Conservation (phyloP, 2,113 vertebrate species). For the Rhineura floridana region DNA sequence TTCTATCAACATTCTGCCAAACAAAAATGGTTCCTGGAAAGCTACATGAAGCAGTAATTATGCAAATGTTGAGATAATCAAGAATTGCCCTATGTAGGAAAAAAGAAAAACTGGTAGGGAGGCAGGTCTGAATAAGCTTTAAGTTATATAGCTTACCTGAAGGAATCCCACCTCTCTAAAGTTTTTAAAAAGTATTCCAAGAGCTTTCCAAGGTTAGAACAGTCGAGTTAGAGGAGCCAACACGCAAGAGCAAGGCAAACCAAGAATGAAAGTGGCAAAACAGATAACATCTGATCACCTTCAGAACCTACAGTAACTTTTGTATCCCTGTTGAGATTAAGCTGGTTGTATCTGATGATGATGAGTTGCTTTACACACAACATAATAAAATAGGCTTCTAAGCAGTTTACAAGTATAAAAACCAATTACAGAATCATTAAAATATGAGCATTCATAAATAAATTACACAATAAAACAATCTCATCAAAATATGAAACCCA, state of each 20-base stretch:
- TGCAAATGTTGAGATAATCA: background rate
- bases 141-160: background rate
- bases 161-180: background rate
- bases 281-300: slow-evolving; percentile 7
- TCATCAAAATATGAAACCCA: no score
- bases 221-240: slow-evolving; percentile 25
- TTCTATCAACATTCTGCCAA: background rate
- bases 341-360: background rate
- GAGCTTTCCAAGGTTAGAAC: background rate
- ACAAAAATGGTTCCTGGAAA: background rate
- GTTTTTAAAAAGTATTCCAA: slow-evolving; percentile 23
- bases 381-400: background rate
- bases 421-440: no score
- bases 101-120: background rate
- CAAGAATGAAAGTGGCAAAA: slow-evolving; percentile 19
- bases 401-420: no score
- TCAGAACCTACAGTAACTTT: background rate
- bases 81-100: background rate
- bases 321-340: background rate
- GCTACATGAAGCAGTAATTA: background rate
- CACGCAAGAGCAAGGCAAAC: slow-evolving; percentile 20
- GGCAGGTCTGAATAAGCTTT: background rate
- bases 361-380: no score
- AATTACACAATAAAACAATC: no score
- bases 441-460: no score